Evolutionary conservation across 2,113 vertebrate genomes (phyloP).

Genomic region (Shinisaurus crocodilurus): DNA sequence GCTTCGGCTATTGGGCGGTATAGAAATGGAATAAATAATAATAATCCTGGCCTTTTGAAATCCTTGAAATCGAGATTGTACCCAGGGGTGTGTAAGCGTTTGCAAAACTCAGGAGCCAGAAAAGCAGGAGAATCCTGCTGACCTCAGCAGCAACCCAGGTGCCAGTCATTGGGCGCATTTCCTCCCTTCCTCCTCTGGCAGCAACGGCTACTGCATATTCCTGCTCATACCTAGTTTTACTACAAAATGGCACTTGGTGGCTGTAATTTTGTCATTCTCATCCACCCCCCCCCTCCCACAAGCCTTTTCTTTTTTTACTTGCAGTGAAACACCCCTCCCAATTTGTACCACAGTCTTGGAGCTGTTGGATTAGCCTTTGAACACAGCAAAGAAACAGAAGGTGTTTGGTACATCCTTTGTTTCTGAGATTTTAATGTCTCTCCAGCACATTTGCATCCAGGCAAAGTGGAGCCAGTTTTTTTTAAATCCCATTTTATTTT

Average conservation of each 20-base stretch:
- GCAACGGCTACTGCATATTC: background rate
- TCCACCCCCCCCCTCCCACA: background rate
- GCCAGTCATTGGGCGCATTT: background rate
- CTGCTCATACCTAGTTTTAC: background rate
- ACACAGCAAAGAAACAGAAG: background rate
- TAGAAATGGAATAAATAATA: no score
- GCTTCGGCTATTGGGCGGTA: no score
- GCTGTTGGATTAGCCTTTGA: background rate
- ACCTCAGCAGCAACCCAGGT: background rate
- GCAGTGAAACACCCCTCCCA: background rate
- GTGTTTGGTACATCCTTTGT: background rate
- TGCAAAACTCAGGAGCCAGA: background rate
- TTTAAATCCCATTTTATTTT: background rate
- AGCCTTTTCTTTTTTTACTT: background rate
- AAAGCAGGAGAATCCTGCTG: background rate
- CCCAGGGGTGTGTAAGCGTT: background rate
- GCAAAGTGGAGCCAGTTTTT: constrained; percentile 12
- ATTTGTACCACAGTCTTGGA: background rate
- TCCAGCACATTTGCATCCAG: background rate
- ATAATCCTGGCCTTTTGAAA: constrained; percentile 1
- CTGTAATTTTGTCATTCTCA: rapidly evolving
- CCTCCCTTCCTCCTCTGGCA: no score
- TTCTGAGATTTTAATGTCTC: background rate
- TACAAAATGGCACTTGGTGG: rapidly evolving
- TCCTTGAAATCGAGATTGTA: background rate